Evolutionary conservation across 1,140 invertebrate species (phyloP).

Genomic region (Lordiphosa collinella): DNA sequence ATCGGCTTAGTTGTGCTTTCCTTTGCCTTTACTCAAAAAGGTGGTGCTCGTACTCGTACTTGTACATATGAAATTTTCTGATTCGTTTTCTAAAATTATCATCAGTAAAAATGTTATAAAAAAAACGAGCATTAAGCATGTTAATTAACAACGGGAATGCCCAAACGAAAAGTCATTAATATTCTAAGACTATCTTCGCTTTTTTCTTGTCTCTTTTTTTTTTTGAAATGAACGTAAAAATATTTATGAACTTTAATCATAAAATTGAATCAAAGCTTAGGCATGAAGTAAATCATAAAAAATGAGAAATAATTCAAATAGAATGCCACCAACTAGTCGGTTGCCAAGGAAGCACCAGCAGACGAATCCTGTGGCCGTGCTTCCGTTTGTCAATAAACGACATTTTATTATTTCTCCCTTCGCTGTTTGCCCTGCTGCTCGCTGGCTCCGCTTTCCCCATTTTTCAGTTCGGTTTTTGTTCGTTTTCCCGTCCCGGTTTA

Average conservation of each 20-base stretch:
- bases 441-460: not conserved
- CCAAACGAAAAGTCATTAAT: not conserved
- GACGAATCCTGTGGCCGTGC: conserved; percentile 18
- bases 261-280: conserved; percentile 39
- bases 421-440: conserved; percentile 2
- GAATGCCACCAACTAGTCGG: no score
- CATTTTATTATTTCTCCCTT: conserved; percentile 53
- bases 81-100: no score
- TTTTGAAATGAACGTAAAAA: not conserved
- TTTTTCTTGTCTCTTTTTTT: not conserved
- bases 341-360: no score
- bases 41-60: no score
- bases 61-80: no score
- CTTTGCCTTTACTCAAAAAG: no score
- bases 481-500: conserved; percentile 29
- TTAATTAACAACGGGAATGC: no score
- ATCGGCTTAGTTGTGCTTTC: no score
- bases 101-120: no score
- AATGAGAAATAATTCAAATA: no score
- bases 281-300: conserved; percentile 3
- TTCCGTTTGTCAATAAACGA: conserved; percentile 59
- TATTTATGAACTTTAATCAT: conserved; percentile 36
- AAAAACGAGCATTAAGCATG: no score
- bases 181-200: no score
- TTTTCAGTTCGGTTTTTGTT: conserved; percentile 9